phyloP scores from a whole-genome alignment of 2,113 vertebrate genomes.

The Chlorodrepanis virens region DNA sequence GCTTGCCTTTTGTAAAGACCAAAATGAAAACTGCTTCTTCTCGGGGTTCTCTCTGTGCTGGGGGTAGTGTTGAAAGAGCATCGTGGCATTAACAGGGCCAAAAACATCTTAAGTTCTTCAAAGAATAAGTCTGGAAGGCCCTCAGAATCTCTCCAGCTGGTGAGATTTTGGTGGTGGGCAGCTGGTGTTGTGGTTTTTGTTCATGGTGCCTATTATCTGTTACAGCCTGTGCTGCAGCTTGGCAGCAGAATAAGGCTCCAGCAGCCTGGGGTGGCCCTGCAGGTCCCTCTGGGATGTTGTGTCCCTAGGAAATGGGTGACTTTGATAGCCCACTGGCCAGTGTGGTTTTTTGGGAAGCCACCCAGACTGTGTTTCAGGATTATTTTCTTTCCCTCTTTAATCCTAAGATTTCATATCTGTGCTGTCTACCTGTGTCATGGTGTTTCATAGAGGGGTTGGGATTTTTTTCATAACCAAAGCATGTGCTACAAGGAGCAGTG shows the following conservation, averaged over 20 bases:
- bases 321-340: not conserved
- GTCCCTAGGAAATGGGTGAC: not conserved
- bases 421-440: not conserved
- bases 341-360: not conserved
- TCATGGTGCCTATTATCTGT: not conserved
- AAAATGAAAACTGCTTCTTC: not conserved
- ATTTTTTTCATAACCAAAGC: not conserved
- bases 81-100: fast-evolving
- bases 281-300: not conserved
- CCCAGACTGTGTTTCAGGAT: not conserved
- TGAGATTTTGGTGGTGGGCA: not conserved
- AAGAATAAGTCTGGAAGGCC: not conserved
- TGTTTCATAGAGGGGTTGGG: not conserved
- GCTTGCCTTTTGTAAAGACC: not conserved
- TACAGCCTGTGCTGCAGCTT: not conserved
- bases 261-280: not conserved
- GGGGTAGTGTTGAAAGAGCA: not conserved
- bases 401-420: not conserved
- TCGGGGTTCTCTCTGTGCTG: fast-evolving
- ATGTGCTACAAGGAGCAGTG: not conserved
- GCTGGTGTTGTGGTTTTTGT: not conserved
- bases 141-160: not conserved
- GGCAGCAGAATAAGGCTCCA: not conserved
- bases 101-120: not conserved
- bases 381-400: not conserved